A percentile compares a stretch with the other conserved stretches of the same genome.
Evolutionary conservation across 2,888 invertebrate genomes (phyloP).

Genomic region (Apantesis nais): DNA sequence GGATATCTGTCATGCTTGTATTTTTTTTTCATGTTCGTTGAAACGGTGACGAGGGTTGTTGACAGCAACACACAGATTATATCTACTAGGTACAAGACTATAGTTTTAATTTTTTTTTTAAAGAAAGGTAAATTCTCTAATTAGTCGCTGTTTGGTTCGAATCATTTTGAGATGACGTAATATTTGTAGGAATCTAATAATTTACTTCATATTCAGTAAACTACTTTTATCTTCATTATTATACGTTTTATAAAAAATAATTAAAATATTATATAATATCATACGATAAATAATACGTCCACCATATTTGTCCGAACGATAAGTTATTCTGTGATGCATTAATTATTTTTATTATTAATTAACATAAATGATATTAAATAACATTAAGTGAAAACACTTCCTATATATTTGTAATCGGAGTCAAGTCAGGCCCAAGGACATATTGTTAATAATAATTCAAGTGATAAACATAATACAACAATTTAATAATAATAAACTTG

Average conservation of each 20-base stretch:
- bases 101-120: not conserved
- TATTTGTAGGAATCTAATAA: not conserved
- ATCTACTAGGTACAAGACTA: not conserved
- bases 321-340: not conserved
- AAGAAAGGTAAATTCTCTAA: not conserved
- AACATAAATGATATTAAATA: not conserved
- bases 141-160: not conserved
- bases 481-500: not conserved
- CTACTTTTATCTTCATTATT: not conserved
- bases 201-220: not conserved
- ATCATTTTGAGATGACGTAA: not conserved
- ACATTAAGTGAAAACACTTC: not conserved
- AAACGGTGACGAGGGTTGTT: not conserved
- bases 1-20: not conserved
- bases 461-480: not conserved
- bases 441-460: not conserved
- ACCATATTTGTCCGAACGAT: not conserved
- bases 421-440: not conserved
- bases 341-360: not conserved
- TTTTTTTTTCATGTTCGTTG: not conserved
- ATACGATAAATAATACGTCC: not conserved
- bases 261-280: not conserved
- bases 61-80: not conserved
- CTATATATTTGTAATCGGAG: not conserved
- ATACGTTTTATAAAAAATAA: not conserved